These are phyloP conservation scores for Nomia melanderi DNA, from an alignment of 1,140 invertebrate genomes.

Conservation along the genomic window DNA sequence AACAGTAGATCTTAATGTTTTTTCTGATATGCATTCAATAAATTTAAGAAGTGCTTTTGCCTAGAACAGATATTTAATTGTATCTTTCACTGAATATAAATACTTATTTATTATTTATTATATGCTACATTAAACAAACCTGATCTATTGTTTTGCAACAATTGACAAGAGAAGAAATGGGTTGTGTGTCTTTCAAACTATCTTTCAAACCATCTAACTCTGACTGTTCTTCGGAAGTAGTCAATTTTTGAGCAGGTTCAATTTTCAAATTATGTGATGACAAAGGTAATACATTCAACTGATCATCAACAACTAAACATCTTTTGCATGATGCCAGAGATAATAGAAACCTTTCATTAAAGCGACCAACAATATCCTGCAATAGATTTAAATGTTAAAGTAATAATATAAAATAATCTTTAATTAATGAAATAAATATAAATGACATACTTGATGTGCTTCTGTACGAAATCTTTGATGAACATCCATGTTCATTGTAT, in stretches of 20 bases:
- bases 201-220: constrained; percentile 88
- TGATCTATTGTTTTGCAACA: constrained; percentile 97
- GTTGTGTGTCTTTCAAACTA: constrained; percentile 92
- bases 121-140: constrained; percentile 72
- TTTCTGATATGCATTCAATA: constrained; percentile 97
- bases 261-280: constrained; percentile 94
- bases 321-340: constrained; percentile 93
- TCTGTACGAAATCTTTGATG: constrained; percentile 97
- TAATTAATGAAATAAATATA: background rate
- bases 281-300: constrained; percentile 94
- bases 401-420: background rate
- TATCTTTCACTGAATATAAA: background rate
- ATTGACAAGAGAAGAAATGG: constrained; percentile 93
- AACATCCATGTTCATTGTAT: constrained; percentile 99
- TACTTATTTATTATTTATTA: background rate
- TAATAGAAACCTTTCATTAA: constrained; percentile 98
- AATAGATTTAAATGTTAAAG: constrained; percentile 32
- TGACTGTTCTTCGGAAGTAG: constrained; percentile 77
- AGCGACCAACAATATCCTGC: constrained; percentile 92
- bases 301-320: constrained; percentile 97
- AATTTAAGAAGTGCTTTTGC: constrained; percentile 96
- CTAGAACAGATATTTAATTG: constrained; percentile 70
- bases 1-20: constrained; percentile 93
- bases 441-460: constrained; percentile 86
- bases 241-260: constrained; percentile 83